Conservation (phyloP, 2,888 invertebrate species). For the Drosophila conformis region DNA sequence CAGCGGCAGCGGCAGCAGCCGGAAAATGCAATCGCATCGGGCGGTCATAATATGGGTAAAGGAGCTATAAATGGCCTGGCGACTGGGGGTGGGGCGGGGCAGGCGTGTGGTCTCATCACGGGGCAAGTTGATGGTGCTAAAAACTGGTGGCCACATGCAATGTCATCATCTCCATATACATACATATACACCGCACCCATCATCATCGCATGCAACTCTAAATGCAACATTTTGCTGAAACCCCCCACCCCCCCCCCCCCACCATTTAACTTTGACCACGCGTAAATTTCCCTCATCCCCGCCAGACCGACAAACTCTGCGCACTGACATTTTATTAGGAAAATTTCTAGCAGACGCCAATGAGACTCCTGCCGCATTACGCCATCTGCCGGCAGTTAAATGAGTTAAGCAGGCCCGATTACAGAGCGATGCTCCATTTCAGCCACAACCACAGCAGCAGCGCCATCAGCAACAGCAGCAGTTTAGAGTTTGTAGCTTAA, state of each 20-base stretch:
- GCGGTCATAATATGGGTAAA: conserved; percentile 34
- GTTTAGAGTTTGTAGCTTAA: neutral
- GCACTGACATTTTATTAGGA: conserved; percentile 28
- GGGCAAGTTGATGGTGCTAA: conserved; percentile 23
- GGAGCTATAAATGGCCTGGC: neutral
- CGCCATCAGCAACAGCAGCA: neutral
- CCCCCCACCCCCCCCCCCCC: neutral
- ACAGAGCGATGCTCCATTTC: conserved; percentile 19
- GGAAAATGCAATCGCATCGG: conserved; percentile 47
- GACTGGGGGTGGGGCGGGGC: no score
- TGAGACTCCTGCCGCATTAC: conserved; percentile 39
- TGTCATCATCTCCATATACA: conserved; percentile 19
- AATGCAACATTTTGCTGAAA: conserved; percentile 57
- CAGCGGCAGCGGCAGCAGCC: conserved; percentile 26
- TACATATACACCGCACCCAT: neutral
- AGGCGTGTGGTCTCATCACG: conserved; percentile 22
- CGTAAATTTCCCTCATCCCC: conserved; percentile 20
- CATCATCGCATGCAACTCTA: conserved; percentile 26
- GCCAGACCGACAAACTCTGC: no score
- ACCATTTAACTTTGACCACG: conserved; percentile 38
- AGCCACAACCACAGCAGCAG: conserved; percentile 1
- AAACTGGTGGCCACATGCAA: conserved; percentile 27
- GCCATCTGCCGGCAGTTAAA: conserved; percentile 44
- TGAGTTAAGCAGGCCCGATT: conserved; percentile 45
- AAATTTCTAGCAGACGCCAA: conserved; percentile 8